Evolutionary conservation across 2,113 vertebrate species (phyloP).

Genomic region (Mugil cephalus): DNA sequence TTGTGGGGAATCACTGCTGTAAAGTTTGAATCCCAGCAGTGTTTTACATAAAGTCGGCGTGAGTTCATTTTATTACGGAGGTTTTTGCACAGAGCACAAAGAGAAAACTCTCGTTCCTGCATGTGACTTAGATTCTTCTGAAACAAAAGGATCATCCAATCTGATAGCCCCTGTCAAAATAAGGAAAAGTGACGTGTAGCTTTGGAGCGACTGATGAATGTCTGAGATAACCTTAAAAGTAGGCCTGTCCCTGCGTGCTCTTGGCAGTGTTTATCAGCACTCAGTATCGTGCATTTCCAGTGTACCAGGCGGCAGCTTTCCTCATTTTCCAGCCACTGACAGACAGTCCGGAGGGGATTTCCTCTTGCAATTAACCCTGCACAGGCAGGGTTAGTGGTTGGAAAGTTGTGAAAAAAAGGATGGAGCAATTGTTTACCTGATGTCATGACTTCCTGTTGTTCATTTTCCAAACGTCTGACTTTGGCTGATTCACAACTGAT

Average conservation of each 20-base stretch:
- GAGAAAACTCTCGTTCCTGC: conserved; percentile 40
- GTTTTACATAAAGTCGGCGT: background rate
- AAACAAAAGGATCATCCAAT: conserved; percentile 64
- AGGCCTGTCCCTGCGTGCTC: conserved; percentile 32
- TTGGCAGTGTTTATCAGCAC: conserved; percentile 39
- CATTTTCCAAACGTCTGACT: conserved; percentile 22
- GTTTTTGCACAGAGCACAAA: conserved; percentile 10
- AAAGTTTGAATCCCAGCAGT: background rate
- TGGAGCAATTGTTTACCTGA: conserved; percentile 75
- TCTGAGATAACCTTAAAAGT: conserved; percentile 67
- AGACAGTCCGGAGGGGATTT: conserved; percentile 70
- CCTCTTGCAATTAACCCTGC: conserved; percentile 70
- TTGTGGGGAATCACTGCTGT: background rate
- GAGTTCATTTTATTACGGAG: conserved; percentile 17
- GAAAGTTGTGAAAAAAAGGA: conserved; percentile 72
- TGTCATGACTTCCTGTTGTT: conserved; percentile 59
- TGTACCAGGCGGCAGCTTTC: conserved; percentile 51
- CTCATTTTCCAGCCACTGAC: conserved; percentile 68
- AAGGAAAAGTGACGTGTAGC: conserved; percentile 57
- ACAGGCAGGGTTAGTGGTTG: conserved; percentile 68
- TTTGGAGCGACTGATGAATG: conserved; percentile 52
- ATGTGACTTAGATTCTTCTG: conserved; percentile 44
- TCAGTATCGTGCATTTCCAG: conserved; percentile 31
- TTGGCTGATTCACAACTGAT: conserved; percentile 4
- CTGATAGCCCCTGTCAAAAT: conserved; percentile 65